Base-by-base conservation (phyloP, 2,888 invertebrate genomes). In the Fabriciana adippe region DNA sequence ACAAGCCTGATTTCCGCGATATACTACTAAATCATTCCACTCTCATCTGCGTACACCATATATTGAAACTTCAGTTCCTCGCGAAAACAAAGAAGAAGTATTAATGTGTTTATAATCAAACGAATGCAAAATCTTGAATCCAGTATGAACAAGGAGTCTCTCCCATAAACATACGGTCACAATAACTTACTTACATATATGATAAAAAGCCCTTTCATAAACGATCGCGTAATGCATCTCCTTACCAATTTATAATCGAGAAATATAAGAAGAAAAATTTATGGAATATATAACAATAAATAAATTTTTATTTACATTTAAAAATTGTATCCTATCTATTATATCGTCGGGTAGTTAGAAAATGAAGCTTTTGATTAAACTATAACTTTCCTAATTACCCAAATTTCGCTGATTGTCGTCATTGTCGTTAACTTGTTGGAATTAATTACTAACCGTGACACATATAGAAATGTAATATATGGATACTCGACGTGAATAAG, bases 281-380 rank as follows among this genome's bases (percentile, higher is more conserved):
- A 88, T 87, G 88, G 90, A 89, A 90, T 90, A 91, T 90, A 88
- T 88, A 92, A 92, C 90, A 90, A 86, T 87, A 92, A 92, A 92
- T 92, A 91, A 91, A 90, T 89, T 91, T 88, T 91, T 92, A 92
- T 92, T 89, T 92, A 92, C 92, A 92, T 84, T 87, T 83, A 87
- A 89, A 86, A 83, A 79, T 86, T 88, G 89, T 88, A 87, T 88
- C 90, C 91, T 90, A 91, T 88, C 90, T 91, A 92, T 90, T 85
- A 83, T 80, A 81, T 77, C 77, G 78, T 85, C 76, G 82, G 87
- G 86, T 84, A 83, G 67, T 80, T 77, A 79, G 78, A 77, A 86
- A 85, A 85, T 79, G 72, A 82, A 82, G 74, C 77, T 72, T 75
- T 77, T 70, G 72, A 79, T 73, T 74, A 67, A 79, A 79, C 77